Conservation (phyloP, 2,113 vertebrate genomes). For the Bostrychus sinensis region DNA sequence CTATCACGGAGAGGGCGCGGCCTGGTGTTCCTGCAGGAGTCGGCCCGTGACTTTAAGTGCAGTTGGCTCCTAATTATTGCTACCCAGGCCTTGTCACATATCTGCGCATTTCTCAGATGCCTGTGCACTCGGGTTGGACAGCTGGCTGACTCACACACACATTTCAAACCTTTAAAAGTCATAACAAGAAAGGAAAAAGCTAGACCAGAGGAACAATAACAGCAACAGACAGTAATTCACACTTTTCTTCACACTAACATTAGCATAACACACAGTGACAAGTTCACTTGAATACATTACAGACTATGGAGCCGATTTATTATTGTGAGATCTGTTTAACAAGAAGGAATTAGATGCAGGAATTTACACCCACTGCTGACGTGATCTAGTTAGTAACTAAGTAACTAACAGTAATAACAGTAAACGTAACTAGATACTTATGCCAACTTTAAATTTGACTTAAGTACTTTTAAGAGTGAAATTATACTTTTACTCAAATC, state of each 20-base stretch:
- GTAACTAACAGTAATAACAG: too few relatives aligned
- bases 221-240: not conserved
- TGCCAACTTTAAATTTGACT: too few relatives aligned
- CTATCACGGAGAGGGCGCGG: constrained; percentile 26
- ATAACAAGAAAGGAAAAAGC: not conserved
- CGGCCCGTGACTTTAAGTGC: constrained; percentile 20
- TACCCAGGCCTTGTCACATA: constrained; percentile 41
- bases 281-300: too few relatives aligned
- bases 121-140: constrained; percentile 18
- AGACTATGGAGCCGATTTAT: too few relatives aligned
- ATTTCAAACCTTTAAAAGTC: constrained; percentile 8
- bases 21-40: constrained; percentile 39
- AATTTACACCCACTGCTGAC: too few relatives aligned
- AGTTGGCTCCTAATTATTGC: constrained; percentile 53
- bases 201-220: not conserved
- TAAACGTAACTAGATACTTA: too few relatives aligned
- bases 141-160: constrained; percentile 28
- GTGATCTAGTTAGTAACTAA: too few relatives aligned
- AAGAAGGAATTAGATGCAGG: too few relatives aligned
- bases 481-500: too few relatives aligned
- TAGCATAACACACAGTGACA: not conserved
- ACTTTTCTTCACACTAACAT: not conserved
- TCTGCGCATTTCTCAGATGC: constrained; percentile 38
- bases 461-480: too few relatives aligned
- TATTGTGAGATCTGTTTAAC: too few relatives aligned